Percentiles rank a stretch among this genome's conserved stretches.
phyloP scores from a whole-genome alignment of 2,113 vertebrate species.

The Deroptyus accipitrinus region DNA sequence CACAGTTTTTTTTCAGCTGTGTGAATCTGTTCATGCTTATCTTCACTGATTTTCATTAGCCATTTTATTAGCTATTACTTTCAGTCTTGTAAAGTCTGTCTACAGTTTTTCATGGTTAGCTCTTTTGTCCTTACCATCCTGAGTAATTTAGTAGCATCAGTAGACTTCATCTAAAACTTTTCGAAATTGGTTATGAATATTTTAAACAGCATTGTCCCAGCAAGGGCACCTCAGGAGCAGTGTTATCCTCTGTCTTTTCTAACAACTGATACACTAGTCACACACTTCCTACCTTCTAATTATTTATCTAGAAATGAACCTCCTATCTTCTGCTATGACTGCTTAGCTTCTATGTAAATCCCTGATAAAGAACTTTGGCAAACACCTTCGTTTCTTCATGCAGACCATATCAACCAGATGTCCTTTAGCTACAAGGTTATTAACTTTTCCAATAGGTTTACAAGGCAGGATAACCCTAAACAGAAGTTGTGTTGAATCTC shows the following conservation, averaged over 20 bases:
- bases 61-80: slow-evolving; percentile 53
- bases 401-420: neutral
- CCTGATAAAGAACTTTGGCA: neutral
- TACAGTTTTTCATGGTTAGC: slow-evolving; percentile 46
- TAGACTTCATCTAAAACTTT: slow-evolving; percentile 27
- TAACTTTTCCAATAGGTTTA: neutral
- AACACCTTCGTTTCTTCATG: neutral
- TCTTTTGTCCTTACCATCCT: slow-evolving; percentile 31
- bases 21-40: slow-evolving; percentile 8
- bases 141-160: neutral
- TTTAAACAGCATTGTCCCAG: neutral
- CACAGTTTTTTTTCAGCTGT: neutral
- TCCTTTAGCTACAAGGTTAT: neutral
- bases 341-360: neutral
- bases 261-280: neutral
- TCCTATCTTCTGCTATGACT: neutral
- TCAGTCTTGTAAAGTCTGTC: slow-evolving; percentile 35
- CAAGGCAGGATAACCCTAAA: neutral
- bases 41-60: slow-evolving; percentile 39
- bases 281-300: neutral
- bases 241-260: neutral
- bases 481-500: neutral
- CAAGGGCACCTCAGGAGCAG: neutral
- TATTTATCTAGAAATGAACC: neutral
- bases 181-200: neutral